Evolutionary conservation across 2,113 vertebrate genomes (phyloP), one percentile per base, ranked within the genome.

Genomic region (Pyxicephalus adspersus): DNA sequence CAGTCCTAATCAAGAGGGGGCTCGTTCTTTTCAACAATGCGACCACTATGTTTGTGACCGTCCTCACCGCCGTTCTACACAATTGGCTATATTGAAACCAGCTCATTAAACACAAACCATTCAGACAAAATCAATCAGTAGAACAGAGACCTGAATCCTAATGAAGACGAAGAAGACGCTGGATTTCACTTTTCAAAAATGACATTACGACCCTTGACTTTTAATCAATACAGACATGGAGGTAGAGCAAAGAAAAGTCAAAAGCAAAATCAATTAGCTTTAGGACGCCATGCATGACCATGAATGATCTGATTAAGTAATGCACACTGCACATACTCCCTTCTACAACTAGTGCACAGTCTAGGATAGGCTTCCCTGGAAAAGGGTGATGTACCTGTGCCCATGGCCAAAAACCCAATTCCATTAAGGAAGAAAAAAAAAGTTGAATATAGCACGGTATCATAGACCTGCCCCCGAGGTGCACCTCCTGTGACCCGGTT

Each of bases 11-110:
- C 19, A 20, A 83, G 63, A 45, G 57, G 54, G 29, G 65, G 31
- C 22, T 52, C n/a, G 31, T 45, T 25, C 6, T n/a, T 25, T 25
- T 29, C 17, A 66, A 83, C 80, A 85, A 85, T 83, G 83, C 75
- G 50, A 55, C 28, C 28, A 19, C 0, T 64, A 45, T 26, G 45
- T 23, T 57, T 34, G 20, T 25, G 20, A 31, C 60, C 38, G 52
- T 28, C 31, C 77, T 1, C 51, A 51, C 17, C 11, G 63, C 58
- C 5, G 25, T 19, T n/a, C 55, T 57, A 76, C 51, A 63, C 25
- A 64, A 61, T 58, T 63, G 51, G 79, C 68, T 70, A 55, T 74
- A 78, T 79, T 79, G 67, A 81, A 77, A 31, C n/a, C 20, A 5
- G 7, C 28, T 34, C 29, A 61, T 80, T 72, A 80, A 52, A 70